A percentile compares a stretch with the other conserved stretches of the same genome.
phyloP scores from a whole-genome alignment of 2,888 invertebrate genomes.

The Callosobruchus maculatus region DNA sequence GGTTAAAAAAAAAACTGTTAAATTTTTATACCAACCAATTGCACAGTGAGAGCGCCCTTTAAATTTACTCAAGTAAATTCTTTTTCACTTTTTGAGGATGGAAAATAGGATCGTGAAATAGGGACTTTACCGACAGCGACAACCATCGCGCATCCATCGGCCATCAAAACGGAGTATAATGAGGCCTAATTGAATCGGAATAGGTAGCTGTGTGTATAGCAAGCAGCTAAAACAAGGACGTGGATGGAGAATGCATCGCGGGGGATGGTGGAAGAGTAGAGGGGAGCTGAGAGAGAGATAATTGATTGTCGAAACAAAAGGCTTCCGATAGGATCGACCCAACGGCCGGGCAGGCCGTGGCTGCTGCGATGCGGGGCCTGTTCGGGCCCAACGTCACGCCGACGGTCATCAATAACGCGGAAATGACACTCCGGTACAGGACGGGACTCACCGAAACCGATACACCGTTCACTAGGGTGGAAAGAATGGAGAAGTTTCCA shows the following conservation, averaged over 20 bases:
- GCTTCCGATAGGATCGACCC: constrained; percentile 45
- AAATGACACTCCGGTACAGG: background rate
- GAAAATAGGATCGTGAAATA: too few species aligned
- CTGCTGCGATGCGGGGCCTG: background rate
- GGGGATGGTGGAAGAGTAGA: background rate
- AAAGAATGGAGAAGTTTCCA: too few species aligned
- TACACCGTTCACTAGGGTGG: too few species aligned
- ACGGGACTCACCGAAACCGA: background rate
- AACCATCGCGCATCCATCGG: background rate
- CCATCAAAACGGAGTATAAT: background rate
- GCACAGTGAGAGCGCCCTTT: too few species aligned
- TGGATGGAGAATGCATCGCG: background rate
- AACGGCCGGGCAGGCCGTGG: background rate
- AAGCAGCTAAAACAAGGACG: background rate
- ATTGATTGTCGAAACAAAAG: constrained; percentile 50
- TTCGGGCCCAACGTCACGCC: background rate
- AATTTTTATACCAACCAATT: too few species aligned
- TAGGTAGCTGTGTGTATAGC: background rate
- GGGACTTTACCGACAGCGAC: too few species aligned
- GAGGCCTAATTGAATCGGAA: background rate
- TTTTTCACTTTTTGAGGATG: too few species aligned
- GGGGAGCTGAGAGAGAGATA: constrained; percentile 31
- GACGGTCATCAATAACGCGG: background rate
- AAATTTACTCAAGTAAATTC: too few species aligned
- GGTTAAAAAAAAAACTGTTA: too few species aligned